Conservation (phyloP, 2,797 vertebrate genomes). For the Lates japonicus region DNA sequence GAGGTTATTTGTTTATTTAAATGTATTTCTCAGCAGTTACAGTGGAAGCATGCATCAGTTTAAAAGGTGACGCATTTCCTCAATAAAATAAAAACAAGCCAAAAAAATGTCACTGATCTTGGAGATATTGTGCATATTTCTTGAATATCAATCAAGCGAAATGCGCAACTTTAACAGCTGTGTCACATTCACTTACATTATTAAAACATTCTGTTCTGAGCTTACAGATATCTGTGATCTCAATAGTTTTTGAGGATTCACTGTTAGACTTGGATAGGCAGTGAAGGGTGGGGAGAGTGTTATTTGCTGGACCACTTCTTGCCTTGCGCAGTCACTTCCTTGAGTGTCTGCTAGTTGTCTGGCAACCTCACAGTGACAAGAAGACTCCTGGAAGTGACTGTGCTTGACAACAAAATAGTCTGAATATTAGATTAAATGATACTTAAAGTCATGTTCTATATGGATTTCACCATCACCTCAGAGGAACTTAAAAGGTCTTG, state of each 20-base stretch:
- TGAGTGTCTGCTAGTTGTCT: too few relatives aligned
- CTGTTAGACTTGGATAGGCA: too few relatives aligned
- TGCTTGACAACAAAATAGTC: background rate
- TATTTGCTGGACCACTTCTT: too few relatives aligned
- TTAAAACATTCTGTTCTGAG: background rate
- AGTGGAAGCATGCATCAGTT: background rate
- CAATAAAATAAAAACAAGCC: background rate
- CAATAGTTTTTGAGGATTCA: background rate
- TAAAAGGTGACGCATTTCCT: background rate
- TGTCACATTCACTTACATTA: background rate
- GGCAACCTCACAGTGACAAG: too few relatives aligned
- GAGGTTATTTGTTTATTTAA: constrained; percentile 2
- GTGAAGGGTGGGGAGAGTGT: too few relatives aligned
- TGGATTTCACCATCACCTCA: constrained; percentile 15
- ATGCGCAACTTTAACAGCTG: background rate
- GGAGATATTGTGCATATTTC: background rate
- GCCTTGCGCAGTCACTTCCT: too few relatives aligned
- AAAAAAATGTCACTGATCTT: background rate
- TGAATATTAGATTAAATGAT: constrained; percentile 31
- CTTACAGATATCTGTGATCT: background rate
- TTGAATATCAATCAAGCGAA: background rate
- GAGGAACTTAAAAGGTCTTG: constrained; percentile 16
- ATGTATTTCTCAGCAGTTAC: background rate
- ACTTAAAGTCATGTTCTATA: background rate
- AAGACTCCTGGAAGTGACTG: constrained; percentile 3